These are phyloP conservation scores for Trogon surrucura DNA, from an alignment of 2,113 vertebrate genomes.

Conservation along the genomic window DNA sequence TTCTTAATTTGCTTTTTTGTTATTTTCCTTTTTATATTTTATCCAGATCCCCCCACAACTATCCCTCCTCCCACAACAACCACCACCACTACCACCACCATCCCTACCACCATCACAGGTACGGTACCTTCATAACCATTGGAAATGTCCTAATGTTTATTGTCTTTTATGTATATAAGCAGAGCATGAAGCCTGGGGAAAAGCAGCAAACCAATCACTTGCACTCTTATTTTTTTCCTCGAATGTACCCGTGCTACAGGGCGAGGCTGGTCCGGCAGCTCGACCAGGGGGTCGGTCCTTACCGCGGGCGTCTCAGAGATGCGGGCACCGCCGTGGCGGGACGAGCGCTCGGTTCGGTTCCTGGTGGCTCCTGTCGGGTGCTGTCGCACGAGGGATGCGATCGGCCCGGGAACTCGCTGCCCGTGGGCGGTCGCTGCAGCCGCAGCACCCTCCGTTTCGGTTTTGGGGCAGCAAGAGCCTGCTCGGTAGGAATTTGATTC, in stretches of 20 bases:
- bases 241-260: accelerated
- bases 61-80: constrained; percentile 87
- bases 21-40: constrained; percentile 85
- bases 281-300: accelerated
- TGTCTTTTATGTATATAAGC: constrained; percentile 71
- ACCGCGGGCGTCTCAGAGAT: not conserved
- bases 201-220: not conserved
- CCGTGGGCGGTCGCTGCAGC: accelerated
- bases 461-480: no score
- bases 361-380: not conserved
- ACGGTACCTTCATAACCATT: constrained; percentile 83
- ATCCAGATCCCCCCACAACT: constrained; percentile 89
- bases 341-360: not conserved
- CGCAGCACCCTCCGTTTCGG: accelerated
- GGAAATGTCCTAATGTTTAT: constrained; percentile 77
- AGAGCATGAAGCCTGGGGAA: constrained; percentile 53
- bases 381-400: accelerated
- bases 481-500: not conserved
- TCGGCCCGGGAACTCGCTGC: not conserved
- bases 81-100: constrained; percentile 83
- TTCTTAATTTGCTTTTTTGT: constrained; percentile 77
- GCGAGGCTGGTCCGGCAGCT: not conserved
- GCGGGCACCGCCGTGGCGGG: not conserved
- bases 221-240: not conserved
- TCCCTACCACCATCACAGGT: constrained; percentile 84